These are phyloP conservation scores for Eustalomyia histrio DNA, from an alignment of 2,888 invertebrate species.

Conservation along the genomic window DNA sequence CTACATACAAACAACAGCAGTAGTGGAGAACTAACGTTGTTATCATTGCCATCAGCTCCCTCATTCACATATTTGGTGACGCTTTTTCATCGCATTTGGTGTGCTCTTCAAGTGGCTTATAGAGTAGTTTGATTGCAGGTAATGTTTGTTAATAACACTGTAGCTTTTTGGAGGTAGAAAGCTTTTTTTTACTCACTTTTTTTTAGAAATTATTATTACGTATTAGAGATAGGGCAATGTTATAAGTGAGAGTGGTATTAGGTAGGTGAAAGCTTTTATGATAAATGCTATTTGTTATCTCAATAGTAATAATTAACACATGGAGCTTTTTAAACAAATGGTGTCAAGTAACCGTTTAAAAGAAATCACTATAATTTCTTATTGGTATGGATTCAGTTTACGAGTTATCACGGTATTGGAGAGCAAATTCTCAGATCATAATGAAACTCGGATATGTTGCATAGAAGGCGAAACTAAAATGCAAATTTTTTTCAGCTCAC, in stretches of 20 bases:
- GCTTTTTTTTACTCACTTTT: not conserved
- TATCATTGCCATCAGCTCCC: constrained; percentile 1
- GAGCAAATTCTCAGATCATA: no score
- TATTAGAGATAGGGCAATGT: not conserved
- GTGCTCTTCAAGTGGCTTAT: constrained; percentile 6
- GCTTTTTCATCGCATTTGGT: not conserved
- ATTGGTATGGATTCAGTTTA: no score
- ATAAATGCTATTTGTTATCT: not conserved
- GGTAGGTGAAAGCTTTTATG: not conserved
- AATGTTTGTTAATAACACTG: constrained; percentile 8
- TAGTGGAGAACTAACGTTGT: constrained; percentile 4
- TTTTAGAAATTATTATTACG: not conserved
- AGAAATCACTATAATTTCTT: no score
- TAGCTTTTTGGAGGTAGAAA: constrained; percentile 17
- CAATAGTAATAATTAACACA: not conserved
- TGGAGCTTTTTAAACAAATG: no score
- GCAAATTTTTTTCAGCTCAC: no score
- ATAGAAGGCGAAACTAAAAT: no score
- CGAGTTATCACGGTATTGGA: no score
- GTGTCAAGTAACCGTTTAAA: no score
- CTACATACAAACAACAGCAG: not conserved
- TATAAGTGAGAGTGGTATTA: not conserved
- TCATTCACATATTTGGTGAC: not conserved
- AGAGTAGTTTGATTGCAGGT: constrained; percentile 21
- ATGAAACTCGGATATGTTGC: no score